These are phyloP conservation scores for Macroteleia sp. DNA, from an alignment of 2,888 invertebrate genomes.

Conservation along the genomic window DNA sequence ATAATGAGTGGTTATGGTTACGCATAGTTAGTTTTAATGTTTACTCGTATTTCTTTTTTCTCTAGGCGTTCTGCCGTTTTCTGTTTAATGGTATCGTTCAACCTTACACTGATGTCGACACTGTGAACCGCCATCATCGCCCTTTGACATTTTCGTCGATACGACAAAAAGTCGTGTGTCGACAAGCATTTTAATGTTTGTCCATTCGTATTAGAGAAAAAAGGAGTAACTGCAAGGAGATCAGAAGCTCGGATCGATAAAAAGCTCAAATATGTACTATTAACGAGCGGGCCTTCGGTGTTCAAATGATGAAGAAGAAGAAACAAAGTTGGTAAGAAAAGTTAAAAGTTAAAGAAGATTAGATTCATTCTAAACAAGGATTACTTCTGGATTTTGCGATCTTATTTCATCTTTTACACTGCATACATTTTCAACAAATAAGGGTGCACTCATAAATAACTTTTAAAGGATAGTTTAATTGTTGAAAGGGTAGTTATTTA, in stretches of 20 bases:
- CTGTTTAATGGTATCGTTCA: constrained; percentile 16
- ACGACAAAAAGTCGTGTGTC: constrained; percentile 23
- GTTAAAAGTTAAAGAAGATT: no score
- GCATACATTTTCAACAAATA: no score
- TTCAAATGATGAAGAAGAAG: constrained; percentile 32
- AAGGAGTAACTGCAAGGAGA: constrained; percentile 13
- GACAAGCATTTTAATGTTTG: constrained; percentile 35
- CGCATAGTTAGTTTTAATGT: constrained; percentile 41
- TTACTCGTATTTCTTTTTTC: background rate
- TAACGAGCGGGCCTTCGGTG: constrained; percentile 48
- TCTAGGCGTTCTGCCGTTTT: background rate
- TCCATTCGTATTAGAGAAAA: constrained; percentile 16
- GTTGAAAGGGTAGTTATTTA: no score
- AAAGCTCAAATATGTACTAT: constrained; percentile 44
- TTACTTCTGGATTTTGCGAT: no score
- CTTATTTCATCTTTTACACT: no score
- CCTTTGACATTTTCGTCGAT: constrained; percentile 26
- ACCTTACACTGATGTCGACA: constrained; percentile 2
- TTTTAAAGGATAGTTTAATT: no score
- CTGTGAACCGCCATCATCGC: constrained; percentile 19
- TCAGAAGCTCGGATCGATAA: constrained; percentile 35
- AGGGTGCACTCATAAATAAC: no score
- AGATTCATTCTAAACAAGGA: no score
- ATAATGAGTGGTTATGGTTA: constrained; percentile 59
- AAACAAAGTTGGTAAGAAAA: no score